A percentile compares a stretch with the other conserved stretches of the same genome.
Conservation (phyloP, 2,888 invertebrate genomes). For the Amiota communis region DNA sequence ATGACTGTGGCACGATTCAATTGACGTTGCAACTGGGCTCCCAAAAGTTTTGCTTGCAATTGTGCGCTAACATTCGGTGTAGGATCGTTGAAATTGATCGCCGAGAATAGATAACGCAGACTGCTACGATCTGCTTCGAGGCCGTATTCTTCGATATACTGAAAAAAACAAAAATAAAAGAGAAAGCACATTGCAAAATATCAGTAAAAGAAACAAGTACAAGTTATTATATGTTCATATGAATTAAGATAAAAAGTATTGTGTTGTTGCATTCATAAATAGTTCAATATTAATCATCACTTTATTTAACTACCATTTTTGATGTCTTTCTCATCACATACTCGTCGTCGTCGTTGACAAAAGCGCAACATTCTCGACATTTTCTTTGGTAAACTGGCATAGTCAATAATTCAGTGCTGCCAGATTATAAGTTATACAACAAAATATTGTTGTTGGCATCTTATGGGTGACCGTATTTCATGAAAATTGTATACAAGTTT, state of each 20-base stretch:
- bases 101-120: conserved; percentile 93
- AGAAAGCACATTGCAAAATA: not conserved
- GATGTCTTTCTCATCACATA: no score
- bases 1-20: conserved; percentile 90
- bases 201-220: conserved; percentile 32
- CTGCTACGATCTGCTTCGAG: conserved; percentile 97
- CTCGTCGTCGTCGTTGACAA: no score
- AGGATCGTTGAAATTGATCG: conserved; percentile 85
- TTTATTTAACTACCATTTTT: no score
- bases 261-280: not conserved
- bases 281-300: not conserved
- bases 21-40: conserved; percentile 84
- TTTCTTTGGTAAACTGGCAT: no score
- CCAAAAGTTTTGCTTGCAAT: conserved; percentile 83
- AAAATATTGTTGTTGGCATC: no score
- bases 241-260: conserved; percentile 36
- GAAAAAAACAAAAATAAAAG: conserved; percentile 7
- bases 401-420: no score
- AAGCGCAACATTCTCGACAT: no score
- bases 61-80: conserved; percentile 74
- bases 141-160: conserved; percentile 94
- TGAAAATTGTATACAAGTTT: no score
- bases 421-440: no score
- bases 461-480: no score
- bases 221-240: conserved; percentile 36